Evolutionary conservation across 2,113 vertebrate genomes (phyloP).

Genomic region (Etheostoma cragini): DNA sequence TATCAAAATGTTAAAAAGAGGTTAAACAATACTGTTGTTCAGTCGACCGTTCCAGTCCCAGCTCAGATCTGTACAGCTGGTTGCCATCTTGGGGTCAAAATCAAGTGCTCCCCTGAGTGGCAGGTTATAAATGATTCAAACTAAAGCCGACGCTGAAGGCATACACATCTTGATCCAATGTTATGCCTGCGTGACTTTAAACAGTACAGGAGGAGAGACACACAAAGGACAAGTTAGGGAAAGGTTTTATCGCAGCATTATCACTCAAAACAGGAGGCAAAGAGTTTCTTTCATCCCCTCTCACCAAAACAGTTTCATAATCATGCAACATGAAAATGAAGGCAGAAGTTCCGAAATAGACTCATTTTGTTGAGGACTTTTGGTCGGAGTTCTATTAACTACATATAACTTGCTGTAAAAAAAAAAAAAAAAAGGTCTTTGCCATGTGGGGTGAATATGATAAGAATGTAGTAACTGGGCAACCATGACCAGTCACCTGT

Average conservation of each 20-base stretch:
- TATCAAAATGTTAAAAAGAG: conserved; percentile 48
- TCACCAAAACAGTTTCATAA: conserved; percentile 6
- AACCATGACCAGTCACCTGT: conserved; percentile 23
- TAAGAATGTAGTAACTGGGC: conserved; percentile 21
- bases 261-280: conserved; percentile 8
- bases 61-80: conserved; percentile 11
- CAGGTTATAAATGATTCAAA: conserved; percentile 20
- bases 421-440: conserved; percentile 26
- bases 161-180: conserved; percentile 20
- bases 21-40: conserved; percentile 45
- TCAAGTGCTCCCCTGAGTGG: conserved; percentile 50
- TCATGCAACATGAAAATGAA: conserved; percentile 24
- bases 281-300: conserved; percentile 3
- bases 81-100: conserved; percentile 9
- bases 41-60: conserved; percentile 13
- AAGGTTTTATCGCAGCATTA: conserved; percentile 17
- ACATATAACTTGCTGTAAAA: neutral
- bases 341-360: conserved; percentile 35
- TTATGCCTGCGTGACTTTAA: conserved; percentile 6
- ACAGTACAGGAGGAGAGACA: neutral
- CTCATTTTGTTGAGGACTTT: neutral
- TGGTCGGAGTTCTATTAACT: neutral
- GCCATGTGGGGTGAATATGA: conserved; percentile 16
- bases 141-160: conserved; percentile 18
- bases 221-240: conserved; percentile 14